phyloP scores from a whole-genome alignment of 2,797 vertebrate species.

The Rhinogobio ventralis region DNA sequence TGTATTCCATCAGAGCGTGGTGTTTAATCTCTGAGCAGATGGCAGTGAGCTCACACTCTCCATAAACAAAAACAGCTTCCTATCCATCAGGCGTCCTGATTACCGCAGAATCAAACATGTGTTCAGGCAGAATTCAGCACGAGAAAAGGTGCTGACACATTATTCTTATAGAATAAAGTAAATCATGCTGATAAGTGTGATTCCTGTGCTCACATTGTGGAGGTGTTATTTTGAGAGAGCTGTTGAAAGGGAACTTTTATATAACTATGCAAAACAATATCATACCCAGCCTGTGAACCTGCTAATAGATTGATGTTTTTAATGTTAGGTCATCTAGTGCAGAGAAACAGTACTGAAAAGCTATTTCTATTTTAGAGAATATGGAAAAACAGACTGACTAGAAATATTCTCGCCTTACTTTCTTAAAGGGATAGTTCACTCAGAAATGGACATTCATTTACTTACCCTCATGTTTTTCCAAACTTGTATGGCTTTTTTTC shows the following conservation, averaged over 20 bases:
- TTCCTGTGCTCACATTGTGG: not conserved
- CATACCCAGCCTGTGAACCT: constrained; percentile 25
- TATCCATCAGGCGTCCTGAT: constrained; percentile 49
- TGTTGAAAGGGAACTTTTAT: constrained; percentile 17
- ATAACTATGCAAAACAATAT: constrained; percentile 23
- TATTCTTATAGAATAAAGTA: constrained; percentile 22
- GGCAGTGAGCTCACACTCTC: constrained; percentile 42
- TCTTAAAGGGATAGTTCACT: not conserved
- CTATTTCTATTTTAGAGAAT: not conserved
- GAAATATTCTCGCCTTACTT: not conserved
- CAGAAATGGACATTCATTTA: not conserved
- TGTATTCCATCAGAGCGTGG: constrained; percentile 49
- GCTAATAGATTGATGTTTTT: constrained; percentile 29
- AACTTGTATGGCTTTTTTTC: not conserved
- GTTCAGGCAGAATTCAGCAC: constrained; percentile 36
- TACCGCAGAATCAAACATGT: constrained; percentile 41
- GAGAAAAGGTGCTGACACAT: constrained; percentile 29
- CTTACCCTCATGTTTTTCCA: not conserved
- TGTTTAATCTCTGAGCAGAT: constrained; percentile 52
- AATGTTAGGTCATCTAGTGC: not conserved
- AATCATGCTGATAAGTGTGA: constrained; percentile 28
- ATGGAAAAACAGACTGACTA: not conserved
- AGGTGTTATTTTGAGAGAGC: constrained; percentile 35
- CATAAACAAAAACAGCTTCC: constrained; percentile 53
- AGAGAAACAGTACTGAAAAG: not conserved